phyloP scores from a whole-genome alignment of 2,888 invertebrate genomes.

The Calliopum simillimum region DNA sequence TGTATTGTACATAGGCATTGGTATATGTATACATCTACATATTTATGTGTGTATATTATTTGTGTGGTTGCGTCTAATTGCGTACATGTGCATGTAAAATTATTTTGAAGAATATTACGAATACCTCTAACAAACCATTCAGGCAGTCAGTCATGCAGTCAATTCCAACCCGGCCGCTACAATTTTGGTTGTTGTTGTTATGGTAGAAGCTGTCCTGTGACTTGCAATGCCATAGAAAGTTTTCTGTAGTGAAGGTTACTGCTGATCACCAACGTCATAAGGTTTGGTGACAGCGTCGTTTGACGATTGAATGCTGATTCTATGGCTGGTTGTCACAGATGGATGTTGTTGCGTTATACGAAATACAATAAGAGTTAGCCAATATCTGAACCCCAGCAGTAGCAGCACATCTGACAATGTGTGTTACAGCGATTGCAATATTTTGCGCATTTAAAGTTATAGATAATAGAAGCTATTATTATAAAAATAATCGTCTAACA shows the following conservation, averaged over 20 bases:
- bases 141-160: constrained; percentile 2
- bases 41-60: not conserved
- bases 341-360: not conserved
- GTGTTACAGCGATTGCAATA: not conserved
- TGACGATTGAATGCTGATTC: not conserved
- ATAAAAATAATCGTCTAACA: constrained; percentile 36
- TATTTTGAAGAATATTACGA: constrained; percentile 36
- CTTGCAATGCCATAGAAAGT: constrained; percentile 24
- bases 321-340: not conserved
- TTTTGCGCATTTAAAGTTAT: too few relatives aligned
- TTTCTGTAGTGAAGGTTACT: constrained; percentile 1
- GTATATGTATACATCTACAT: not conserved
- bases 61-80: not conserved
- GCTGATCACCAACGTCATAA: too few relatives aligned
- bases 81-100: not conserved
- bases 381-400: not conserved
- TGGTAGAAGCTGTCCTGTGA: constrained; percentile 30
- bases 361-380: too few relatives aligned
- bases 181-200: constrained; percentile 15
- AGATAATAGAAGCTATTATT: too few relatives aligned
- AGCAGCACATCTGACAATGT: not conserved
- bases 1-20: not conserved
- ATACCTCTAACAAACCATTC: constrained; percentile 29
- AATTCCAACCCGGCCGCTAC: constrained; percentile 21
- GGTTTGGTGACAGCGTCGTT: constrained; percentile 8